phyloP scores from a whole-genome alignment of 2,888 invertebrate species.

The Electrophaes corylata region DNA sequence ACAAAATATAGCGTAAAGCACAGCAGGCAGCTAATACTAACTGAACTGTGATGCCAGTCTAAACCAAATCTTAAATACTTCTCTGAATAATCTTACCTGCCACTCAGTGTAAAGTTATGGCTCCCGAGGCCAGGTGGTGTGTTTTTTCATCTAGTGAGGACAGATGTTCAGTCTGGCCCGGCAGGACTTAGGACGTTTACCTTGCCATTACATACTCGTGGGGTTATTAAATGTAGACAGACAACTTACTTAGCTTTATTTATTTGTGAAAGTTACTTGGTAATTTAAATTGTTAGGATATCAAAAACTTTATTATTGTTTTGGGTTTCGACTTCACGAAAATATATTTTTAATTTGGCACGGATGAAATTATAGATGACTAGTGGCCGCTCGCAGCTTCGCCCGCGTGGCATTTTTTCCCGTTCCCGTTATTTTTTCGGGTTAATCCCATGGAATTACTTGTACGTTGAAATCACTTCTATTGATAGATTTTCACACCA shows the following conservation, averaged over 20 bases:
- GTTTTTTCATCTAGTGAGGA: constrained; percentile 48
- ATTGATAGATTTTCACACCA: constrained; percentile 1
- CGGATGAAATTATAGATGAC: no score
- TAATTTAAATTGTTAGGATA: background rate
- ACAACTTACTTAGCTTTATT: background rate
- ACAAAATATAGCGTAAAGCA: no score
- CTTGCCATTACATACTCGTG: constrained; percentile 35
- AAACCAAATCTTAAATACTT: background rate
- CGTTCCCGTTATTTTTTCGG: no score
- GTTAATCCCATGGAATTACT: background rate
- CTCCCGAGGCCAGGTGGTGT: constrained; percentile 50
- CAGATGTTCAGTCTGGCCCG: constrained; percentile 48
- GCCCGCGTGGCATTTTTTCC: no score
- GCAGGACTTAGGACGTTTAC: constrained; percentile 50
- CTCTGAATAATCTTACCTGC: constrained; percentile 9
- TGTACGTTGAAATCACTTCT: background rate
- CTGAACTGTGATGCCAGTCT: no score
- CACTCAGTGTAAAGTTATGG: constrained; percentile 2
- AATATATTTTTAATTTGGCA: no score
- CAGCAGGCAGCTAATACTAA: no score
- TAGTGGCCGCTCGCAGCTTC: no score
- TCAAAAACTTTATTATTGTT: no score
- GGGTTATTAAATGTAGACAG: background rate
- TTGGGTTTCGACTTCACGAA: no score
- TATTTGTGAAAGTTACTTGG: no score